A percentile compares a stretch with the other conserved stretches of the same genome.
These are phyloP conservation scores for Bradypodion pumilum DNA, from an alignment of 2,797 vertebrate genomes.

Conservation along the genomic window DNA sequence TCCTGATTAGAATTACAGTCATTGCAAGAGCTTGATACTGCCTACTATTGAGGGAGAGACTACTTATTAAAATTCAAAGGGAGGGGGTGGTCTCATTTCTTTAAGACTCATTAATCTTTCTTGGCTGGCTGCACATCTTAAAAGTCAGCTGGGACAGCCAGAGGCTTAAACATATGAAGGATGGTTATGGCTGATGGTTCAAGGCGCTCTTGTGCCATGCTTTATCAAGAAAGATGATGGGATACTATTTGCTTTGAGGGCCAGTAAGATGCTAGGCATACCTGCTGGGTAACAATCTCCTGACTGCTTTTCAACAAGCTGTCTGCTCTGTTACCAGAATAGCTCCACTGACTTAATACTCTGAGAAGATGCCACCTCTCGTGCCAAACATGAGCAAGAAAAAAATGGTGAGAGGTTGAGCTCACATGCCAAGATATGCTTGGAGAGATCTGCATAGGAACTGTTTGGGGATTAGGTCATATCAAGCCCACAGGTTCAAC, in stretches of 20 bases:
- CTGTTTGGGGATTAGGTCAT: background rate
- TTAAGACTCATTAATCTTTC: conserved; percentile 63
- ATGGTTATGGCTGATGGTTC: conserved; percentile 50
- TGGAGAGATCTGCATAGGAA: background rate
- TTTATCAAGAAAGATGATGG: background rate
- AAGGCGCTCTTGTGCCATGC: background rate
- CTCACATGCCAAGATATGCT: too few relatives aligned
- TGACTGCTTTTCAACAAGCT: too few relatives aligned
- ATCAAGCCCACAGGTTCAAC: background rate
- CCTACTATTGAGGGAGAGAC: conserved; percentile 36
- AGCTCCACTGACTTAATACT: background rate
- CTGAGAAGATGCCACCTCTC: background rate
- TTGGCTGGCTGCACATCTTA: conserved; percentile 30
- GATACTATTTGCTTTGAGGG: background rate
- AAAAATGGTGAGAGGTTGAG: background rate
- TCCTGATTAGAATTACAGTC: conserved; percentile 27
- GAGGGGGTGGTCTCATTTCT: conserved; percentile 24
- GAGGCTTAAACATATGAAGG: conserved; percentile 33
- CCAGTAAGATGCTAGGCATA: background rate
- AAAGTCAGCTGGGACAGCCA: conserved; percentile 25
- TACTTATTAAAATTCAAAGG: conserved; percentile 38
- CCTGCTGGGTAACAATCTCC: background rate
- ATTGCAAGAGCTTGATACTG: background rate
- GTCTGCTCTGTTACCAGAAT: background rate
- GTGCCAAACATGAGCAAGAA: background rate